A percentile compares a stretch with the other conserved stretches of the same genome.
These are phyloP conservation scores for Stenchaetothrips biformis DNA, from an alignment of 2,888 invertebrate genomes.

Conservation along the genomic window DNA sequence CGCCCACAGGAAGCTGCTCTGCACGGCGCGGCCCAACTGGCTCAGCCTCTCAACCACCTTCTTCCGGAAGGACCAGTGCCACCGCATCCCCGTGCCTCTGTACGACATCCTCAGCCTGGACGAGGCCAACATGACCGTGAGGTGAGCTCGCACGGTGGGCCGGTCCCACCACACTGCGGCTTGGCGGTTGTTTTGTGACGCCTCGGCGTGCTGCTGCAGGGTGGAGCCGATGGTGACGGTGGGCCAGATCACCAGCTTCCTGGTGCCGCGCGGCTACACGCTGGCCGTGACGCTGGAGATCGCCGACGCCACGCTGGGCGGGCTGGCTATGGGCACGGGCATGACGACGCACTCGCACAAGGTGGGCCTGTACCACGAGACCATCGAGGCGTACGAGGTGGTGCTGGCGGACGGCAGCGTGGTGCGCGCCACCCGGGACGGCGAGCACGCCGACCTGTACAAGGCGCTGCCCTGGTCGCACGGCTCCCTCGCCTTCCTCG, in stretches of 20 bases:
- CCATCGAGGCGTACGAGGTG: constrained; percentile 60
- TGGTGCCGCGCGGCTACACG: constrained; percentile 62
- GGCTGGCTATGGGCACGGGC: constrained; percentile 64
- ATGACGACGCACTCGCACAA: constrained; percentile 71
- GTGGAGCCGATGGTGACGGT: constrained; percentile 66
- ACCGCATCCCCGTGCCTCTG: constrained; percentile 58
- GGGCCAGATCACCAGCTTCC: constrained; percentile 58
- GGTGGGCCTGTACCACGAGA: constrained; percentile 64
- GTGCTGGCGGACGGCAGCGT: constrained; percentile 59
- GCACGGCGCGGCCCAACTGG: constrained; percentile 67
- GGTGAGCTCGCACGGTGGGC: too few relatives aligned
- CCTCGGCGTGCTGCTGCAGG: constrained; percentile 36
- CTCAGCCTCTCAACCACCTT: constrained; percentile 62
- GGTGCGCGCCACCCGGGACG: constrained; percentile 53
- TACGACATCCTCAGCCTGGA: constrained; percentile 58
- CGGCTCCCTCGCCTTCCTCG: constrained; percentile 61
- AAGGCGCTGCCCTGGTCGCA: constrained; percentile 62
- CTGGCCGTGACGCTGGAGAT: constrained; percentile 64
- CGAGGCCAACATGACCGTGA: constrained; percentile 53
- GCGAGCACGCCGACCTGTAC: constrained; percentile 56
- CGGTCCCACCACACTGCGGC: too few relatives aligned
- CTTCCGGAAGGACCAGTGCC: constrained; percentile 58
- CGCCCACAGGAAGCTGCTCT: constrained; percentile 52
- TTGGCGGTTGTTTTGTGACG: too few relatives aligned
- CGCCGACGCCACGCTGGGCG: constrained; percentile 64